These are phyloP conservation scores for Conops quadrifasciatus DNA, from an alignment of 2,888 invertebrate genomes.

Conservation along the genomic window DNA sequence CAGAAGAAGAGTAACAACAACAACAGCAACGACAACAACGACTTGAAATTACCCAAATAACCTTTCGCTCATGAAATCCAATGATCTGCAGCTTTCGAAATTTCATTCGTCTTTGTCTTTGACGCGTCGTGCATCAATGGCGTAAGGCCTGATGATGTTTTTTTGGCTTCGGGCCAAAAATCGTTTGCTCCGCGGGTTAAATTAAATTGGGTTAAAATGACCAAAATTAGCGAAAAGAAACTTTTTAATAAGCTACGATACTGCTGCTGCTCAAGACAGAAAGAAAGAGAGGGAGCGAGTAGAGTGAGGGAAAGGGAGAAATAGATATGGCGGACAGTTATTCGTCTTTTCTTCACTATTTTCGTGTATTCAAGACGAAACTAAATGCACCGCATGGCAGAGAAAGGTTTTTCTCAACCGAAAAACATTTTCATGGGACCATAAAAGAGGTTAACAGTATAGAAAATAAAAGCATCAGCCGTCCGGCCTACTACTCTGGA, in stretches of 20 bases:
- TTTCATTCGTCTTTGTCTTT: neutral
- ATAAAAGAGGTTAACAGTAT: conserved; percentile 13
- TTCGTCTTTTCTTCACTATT: too few relatives aligned
- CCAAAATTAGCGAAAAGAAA: conserved; percentile 47
- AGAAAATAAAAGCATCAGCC: neutral
- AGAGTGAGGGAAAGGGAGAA: too few relatives aligned
- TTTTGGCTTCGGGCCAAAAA: neutral
- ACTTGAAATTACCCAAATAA: neutral
- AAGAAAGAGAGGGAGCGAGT: neutral
- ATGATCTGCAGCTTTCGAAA: neutral
- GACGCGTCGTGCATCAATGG: neutral
- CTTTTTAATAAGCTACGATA: conserved; percentile 40
- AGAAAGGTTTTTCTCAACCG: neutral
- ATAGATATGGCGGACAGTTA: too few relatives aligned
- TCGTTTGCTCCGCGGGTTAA: conserved; percentile 6
- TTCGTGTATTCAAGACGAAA: neutral
- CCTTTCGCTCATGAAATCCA: neutral
- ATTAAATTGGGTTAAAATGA: conserved; percentile 35
- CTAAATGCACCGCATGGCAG: neutral
- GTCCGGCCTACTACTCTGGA: too few relatives aligned
- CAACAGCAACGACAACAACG: neutral
- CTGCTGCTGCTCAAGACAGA: neutral
- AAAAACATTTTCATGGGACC: neutral
- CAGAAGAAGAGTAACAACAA: too few relatives aligned
- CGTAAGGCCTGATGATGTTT: neutral